Conservation (phyloP, 2,797 vertebrate species). For the Remorina albescens region DNA sequence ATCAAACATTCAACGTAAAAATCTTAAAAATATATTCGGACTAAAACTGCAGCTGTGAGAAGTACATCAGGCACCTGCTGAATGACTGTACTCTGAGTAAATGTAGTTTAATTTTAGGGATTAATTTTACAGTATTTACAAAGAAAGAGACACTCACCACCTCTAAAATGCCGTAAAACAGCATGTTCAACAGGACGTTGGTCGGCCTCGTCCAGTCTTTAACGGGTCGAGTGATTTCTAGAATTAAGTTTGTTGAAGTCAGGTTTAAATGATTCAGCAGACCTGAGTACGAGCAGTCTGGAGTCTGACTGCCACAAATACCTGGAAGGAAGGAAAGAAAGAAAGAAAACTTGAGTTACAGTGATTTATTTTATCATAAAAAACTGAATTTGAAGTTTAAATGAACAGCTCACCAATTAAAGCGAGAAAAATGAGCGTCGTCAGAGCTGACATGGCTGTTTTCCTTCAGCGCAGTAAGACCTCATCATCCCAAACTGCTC, state of each 20-base stretch:
- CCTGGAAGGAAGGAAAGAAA: slow-evolving; percentile 8
- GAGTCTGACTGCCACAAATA: slow-evolving; percentile 21
- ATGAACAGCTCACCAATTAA: slow-evolving; percentile 53
- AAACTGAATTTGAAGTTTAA: not conserved
- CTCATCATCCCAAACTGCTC: slow-evolving; percentile 29
- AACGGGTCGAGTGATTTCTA: slow-evolving; percentile 66
- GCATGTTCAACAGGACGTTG: slow-evolving; percentile 27
- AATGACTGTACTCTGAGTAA: too few species aligned
- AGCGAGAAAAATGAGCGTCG: not conserved
- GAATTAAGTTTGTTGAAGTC: not conserved
- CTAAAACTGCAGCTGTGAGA: too few species aligned
- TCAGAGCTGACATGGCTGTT: slow-evolving; percentile 45
- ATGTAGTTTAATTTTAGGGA: too few species aligned
- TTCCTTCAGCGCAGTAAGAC: not conserved
- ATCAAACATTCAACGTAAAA: too few species aligned
- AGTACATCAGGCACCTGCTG: too few species aligned
- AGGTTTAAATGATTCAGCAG: slow-evolving; percentile 71
- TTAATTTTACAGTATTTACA: too few species aligned
- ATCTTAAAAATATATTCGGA: too few species aligned
- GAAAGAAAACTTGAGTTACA: not conserved
- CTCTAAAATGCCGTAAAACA: slow-evolving; percentile 67
- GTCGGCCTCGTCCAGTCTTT: slow-evolving; percentile 64
- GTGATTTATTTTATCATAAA: too few species aligned
- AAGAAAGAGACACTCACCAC: slow-evolving; percentile 66
- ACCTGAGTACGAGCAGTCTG: slow-evolving; percentile 69